Percentiles rank a stretch among this genome's conserved stretches.
These are phyloP conservation scores for Heterodera carotae DNA, from an alignment of 1,140 invertebrate species.

Conservation along the genomic window DNA sequence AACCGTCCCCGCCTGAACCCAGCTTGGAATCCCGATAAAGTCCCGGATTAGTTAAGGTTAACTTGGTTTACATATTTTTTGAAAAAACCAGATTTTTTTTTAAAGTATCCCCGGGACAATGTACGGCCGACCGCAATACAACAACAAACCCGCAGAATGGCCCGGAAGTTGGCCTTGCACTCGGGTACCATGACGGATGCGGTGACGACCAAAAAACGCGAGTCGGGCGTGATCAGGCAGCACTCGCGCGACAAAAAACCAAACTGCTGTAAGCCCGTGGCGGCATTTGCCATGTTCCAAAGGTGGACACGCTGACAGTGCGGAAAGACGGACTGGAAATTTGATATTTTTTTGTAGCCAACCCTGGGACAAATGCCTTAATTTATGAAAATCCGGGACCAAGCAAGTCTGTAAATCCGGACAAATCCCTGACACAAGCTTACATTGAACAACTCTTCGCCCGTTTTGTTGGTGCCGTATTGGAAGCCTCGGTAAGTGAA, in stretches of 20 bases:
- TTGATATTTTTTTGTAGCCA: background rate
- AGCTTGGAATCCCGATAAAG: too few relatives aligned
- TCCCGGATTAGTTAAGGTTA: too few relatives aligned
- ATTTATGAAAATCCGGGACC: background rate
- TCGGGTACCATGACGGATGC: constrained; percentile 36
- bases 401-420: background rate
- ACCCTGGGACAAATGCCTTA: background rate
- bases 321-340: constrained; percentile 34
- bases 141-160: constrained; percentile 27
- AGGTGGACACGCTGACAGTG: constrained; percentile 10
- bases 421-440: constrained; percentile 11
- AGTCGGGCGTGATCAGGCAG: constrained; percentile 45
- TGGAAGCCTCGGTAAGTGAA: constrained; percentile 43
- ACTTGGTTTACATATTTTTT: too few relatives aligned
- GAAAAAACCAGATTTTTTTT: constrained; percentile 15
- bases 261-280: background rate
- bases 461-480: constrained; percentile 3
- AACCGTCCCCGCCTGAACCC: too few relatives aligned
- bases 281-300: background rate
- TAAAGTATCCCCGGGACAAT: background rate
- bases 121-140: background rate
- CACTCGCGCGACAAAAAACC: constrained; percentile 44
- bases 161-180: constrained; percentile 27
- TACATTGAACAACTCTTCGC: constrained; percentile 32
- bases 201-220: constrained; percentile 46